Evolutionary conservation across 2,888 invertebrate genomes (phyloP).

Genomic region (Drosophila mayaguana): DNA sequence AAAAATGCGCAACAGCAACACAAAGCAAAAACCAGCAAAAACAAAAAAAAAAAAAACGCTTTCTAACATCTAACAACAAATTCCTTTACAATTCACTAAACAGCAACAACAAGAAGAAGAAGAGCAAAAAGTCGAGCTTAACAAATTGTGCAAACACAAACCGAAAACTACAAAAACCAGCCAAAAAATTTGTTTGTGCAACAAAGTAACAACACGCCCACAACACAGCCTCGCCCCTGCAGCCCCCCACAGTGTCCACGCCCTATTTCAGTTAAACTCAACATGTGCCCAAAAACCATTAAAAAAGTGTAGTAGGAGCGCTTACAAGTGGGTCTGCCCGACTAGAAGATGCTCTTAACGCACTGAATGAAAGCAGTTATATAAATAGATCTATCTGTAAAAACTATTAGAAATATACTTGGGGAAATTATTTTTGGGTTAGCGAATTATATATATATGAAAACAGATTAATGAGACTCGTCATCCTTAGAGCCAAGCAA

Average conservation of each 20-base stretch:
- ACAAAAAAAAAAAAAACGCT: background rate
- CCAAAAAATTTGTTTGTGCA: constrained; percentile 51
- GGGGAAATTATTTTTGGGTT: too few species aligned
- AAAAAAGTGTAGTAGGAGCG: constrained; percentile 1
- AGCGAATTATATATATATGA: too few species aligned
- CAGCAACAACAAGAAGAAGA: constrained; percentile 10
- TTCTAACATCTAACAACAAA: constrained; percentile 21
- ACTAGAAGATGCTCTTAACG: background rate
- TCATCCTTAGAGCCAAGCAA: background rate
- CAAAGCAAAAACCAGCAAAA: background rate
- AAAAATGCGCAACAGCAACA: background rate
- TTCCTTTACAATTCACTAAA: constrained; percentile 34
- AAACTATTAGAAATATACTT: background rate
- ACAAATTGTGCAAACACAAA: constrained; percentile 29
- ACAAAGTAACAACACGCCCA: constrained; percentile 18
- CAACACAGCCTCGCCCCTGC: background rate
- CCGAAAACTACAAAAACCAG: background rate
- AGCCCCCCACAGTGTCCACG: background rate
- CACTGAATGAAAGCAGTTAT: background rate
- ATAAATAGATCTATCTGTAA: background rate
- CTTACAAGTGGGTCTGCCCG: background rate
- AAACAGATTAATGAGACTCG: background rate
- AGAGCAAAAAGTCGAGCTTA: constrained; percentile 15
- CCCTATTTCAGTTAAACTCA: constrained; percentile 55
- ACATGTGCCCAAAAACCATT: constrained; percentile 40